Evolutionary conservation across 2,113 vertebrate genomes (phyloP), one percentile per base, ranked within the genome.

Genomic region (Ia io): DNA sequence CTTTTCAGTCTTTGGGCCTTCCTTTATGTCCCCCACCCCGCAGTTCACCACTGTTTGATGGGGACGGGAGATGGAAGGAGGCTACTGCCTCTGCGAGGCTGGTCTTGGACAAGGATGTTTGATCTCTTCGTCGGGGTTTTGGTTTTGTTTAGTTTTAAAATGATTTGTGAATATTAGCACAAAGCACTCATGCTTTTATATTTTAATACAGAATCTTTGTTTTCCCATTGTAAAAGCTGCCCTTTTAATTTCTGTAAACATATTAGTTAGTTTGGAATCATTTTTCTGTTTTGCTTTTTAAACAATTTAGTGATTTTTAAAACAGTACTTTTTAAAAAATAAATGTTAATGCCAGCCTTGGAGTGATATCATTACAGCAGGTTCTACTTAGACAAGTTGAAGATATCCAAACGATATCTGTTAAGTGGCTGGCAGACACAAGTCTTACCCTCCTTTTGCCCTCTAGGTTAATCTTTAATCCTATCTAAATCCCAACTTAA

Each of bases 401-500:
- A 92, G 28, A 53, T 1, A 13, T 44, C 74, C 59, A 90, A 35
- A 35, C 1, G 47, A 35, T 11, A n/a, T 61, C 69, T 92, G 44
- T 70, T 56, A 25, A 71, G 49, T 32, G n/a, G 69, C 6, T 95
- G 59, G 63, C 42, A 83, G 84, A n/a, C 61, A 37, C 42, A 47
- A 74, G 3, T 71, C 94, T 95, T 97, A 97, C 93, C 98, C 97
- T 98, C 78, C 94, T 79, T 97, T 94, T 98, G 98, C 96, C 98
- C 98, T 95, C 90, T 94, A 6, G 61, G 93, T 93, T 98, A 98
- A 98, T 98, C 97, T 37, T 82, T 98, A 98, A 98, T 98, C 96
- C 74, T 78, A 0, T 51, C 78, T 97, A 96, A 98, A 96, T 96
- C 94, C 98, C 97, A 98, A 96, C 97, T 92, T 91, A 17, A 28